Evolutionary conservation across 2,797 vertebrate species (phyloP).

Genomic region (Oryzias sinensis): DNA sequence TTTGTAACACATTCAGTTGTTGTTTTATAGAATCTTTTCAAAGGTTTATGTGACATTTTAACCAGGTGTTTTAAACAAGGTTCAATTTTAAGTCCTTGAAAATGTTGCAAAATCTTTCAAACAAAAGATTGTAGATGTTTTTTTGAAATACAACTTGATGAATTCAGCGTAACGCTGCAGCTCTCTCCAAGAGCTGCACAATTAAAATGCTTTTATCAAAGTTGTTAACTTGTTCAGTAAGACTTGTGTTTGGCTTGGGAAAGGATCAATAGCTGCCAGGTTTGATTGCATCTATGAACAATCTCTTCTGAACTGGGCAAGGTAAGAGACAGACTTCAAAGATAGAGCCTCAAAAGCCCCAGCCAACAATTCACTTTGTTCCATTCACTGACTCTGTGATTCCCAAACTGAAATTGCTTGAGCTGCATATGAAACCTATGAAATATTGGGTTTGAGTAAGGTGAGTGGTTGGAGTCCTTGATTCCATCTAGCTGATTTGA

Average conservation of each 20-base stretch:
- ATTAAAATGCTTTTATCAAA: constrained; percentile 70
- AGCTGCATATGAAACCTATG: constrained; percentile 61
- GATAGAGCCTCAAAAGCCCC: constrained; percentile 60
- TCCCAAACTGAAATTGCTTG: constrained; percentile 65
- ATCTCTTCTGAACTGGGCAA: constrained; percentile 70
- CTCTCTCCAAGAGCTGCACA: constrained; percentile 61
- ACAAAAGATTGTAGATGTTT: too few species aligned
- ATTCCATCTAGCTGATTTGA: constrained; percentile 54
- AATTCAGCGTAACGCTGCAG: not conserved
- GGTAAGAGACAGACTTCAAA: constrained; percentile 73
- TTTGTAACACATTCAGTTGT: not conserved
- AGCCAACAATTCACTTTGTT: constrained; percentile 69
- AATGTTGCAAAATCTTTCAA: too few species aligned
- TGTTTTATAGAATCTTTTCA: too few species aligned
- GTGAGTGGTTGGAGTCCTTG: constrained; percentile 42
- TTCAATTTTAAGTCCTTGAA: too few species aligned
- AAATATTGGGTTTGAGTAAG: constrained; percentile 30
- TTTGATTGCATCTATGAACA: constrained; percentile 75
- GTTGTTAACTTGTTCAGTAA: constrained; percentile 74
- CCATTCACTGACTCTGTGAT: constrained; percentile 74
- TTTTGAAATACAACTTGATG: too few species aligned
- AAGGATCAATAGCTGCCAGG: constrained; percentile 77
- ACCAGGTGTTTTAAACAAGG: not conserved
- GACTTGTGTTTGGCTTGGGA: constrained; percentile 68
- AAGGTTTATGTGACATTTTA: not conserved